A percentile compares a stretch with the other conserved stretches of the same genome.
These are phyloP conservation scores for Neoarius graeffei DNA, from an alignment of 2,113 vertebrate species.

Conservation along the genomic window DNA sequence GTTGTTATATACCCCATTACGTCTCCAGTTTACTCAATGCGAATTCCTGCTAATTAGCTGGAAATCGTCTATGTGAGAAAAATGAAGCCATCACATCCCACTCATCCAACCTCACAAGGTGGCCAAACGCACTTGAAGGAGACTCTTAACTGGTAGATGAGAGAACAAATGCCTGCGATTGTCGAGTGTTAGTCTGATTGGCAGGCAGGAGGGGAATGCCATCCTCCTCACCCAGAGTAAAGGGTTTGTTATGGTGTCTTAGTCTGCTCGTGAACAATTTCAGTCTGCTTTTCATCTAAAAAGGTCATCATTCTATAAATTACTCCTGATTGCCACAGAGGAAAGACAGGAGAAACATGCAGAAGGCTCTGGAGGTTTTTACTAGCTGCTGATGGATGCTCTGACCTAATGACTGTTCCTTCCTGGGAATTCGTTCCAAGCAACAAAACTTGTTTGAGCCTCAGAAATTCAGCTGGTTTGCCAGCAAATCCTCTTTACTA, in stretches of 20 bases:
- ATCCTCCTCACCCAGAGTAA: background rate
- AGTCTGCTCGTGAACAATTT: background rate
- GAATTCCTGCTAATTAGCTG: background rate
- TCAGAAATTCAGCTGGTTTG: slow-evolving; percentile 18
- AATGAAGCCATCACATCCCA: background rate
- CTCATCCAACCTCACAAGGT: background rate
- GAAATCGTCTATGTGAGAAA: background rate
- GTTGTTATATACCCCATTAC: background rate
- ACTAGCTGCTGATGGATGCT: slow-evolving; percentile 8
- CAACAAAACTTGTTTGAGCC: slow-evolving; percentile 34
- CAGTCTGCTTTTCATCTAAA: background rate
- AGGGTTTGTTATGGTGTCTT: background rate
- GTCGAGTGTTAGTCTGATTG: background rate
- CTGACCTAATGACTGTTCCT: slow-evolving; percentile 5
- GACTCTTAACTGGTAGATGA: background rate
- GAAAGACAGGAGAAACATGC: background rate
- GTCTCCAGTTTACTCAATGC: background rate
- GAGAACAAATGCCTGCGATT: background rate
- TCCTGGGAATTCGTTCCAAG: slow-evolving; percentile 3
- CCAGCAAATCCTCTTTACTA: background rate
- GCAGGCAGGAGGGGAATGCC: background rate
- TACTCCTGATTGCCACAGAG: background rate
- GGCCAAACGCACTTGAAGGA: background rate
- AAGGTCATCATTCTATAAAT: slow-evolving; percentile 30
- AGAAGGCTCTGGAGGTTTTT: background rate